Base-by-base conservation (phyloP, 2,888 invertebrate genomes). In the Campopleginae sp. region DNA sequence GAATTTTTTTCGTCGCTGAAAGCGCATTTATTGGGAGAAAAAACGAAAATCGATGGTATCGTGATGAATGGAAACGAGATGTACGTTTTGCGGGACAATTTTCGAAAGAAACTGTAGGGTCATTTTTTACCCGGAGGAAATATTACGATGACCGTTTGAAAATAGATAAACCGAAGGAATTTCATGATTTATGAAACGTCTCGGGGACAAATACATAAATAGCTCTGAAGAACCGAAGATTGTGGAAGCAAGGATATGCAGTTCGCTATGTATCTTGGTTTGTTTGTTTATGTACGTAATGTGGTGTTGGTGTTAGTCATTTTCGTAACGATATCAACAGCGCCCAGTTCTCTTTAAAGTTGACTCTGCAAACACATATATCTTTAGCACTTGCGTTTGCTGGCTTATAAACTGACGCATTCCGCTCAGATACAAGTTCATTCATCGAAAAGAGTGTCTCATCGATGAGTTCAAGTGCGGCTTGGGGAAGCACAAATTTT, bases 291-390 rank as follows among this genome's bases (percentile, higher is more conserved):
- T 17, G 68, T 38, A 44, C 44, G 14, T 44, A 10, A 7, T 1
- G 51, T 51, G n/a, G 51, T 51, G 54, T 54, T 2, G 54, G 54
- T 31, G 48, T 48, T 44, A 48, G 51, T 71, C 71, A 71, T 71
- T 71, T 71, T 31, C 51, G 71, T 31, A 10, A 33, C 51, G 46
- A 68, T 71, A 51, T 58, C 58, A 71, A 71, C 48, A n/a, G 71
- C 31, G 51, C 33, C 48, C 33, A 31, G 46, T 76, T 76, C 38
- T 58, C 48, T 48, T 61, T 38, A 38, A 54, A 70, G 70, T 81
- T 76, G 58, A 70, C 81, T 76, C 70, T 61, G 48, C 75, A 75
- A 75, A 70, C 75, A 81, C 31, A 31, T 63, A 58, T 68, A 80
- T 75, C 72, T 58, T 68, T 68, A 27, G 42, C 76, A 76, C 75